Percentiles rank a stretch among this genome's conserved stretches.
These are phyloP conservation scores for Yasuhikotakia modesta DNA, from an alignment of 2,797 vertebrate genomes.

Conservation along the genomic window DNA sequence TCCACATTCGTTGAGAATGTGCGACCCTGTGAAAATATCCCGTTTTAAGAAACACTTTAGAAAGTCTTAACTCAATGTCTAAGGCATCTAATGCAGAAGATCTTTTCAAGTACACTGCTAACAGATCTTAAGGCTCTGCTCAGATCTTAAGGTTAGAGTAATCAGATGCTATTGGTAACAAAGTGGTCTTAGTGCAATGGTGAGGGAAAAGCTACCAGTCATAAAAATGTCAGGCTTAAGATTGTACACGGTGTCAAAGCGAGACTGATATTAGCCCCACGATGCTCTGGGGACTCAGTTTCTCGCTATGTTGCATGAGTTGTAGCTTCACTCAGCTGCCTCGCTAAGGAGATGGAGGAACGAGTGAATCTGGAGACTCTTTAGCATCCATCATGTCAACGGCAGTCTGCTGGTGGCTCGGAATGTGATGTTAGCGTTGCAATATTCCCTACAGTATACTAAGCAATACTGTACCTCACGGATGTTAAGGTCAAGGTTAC, in stretches of 20 bases:
- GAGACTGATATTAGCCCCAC: slow-evolving; percentile 70
- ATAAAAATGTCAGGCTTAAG: slow-evolving; percentile 75
- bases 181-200: slow-evolving; percentile 48
- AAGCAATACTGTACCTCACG: neutral
- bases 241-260: slow-evolving; percentile 75
- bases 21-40: slow-evolving; percentile 40
- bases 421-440: slow-evolving; percentile 22
- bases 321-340: slow-evolving; percentile 42
- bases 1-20: slow-evolving; percentile 49
- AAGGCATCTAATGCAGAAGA: neutral
- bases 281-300: slow-evolving; percentile 67
- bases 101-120: too few relatives aligned
- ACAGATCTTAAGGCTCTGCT: too few relatives aligned
- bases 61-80: too few relatives aligned
- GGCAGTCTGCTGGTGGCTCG: slow-evolving; percentile 36
- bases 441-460: slow-evolving; percentile 23
- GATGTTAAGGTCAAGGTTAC: slow-evolving; percentile 29
- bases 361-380: slow-evolving; percentile 36
- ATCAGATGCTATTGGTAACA: too few relatives aligned
- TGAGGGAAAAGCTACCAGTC: slow-evolving; percentile 70
- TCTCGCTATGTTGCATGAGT: slow-evolving; percentile 45
- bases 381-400: slow-evolving; percentile 48
- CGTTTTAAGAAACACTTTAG: neutral
- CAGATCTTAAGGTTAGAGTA: too few relatives aligned
- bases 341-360: slow-evolving; percentile 47